Evolutionary conservation across 1,140 invertebrate species (phyloP).

Genomic region (Zaprionus capensis): DNA sequence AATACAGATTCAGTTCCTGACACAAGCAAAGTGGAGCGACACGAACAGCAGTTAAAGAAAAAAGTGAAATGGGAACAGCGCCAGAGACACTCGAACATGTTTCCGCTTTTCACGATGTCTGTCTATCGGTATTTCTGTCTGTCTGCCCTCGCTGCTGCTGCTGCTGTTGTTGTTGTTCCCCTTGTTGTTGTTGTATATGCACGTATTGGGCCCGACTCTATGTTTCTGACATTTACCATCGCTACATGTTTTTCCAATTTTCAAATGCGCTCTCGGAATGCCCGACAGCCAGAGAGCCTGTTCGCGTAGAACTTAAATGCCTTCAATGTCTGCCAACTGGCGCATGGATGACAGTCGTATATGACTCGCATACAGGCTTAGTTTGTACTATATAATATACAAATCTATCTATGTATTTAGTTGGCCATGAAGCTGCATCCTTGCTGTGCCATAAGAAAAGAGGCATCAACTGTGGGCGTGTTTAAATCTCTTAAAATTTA

Average conservation of each 20-base stretch:
- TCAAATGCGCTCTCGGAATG: slow-evolving; percentile 33
- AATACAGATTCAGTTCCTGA: slow-evolving; percentile 6
- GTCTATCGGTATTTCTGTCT: slow-evolving; percentile 7
- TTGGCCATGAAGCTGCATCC: slow-evolving; percentile 7
- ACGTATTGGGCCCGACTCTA: slow-evolving; percentile 10
- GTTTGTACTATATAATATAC: neutral
- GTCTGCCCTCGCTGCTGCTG: slow-evolving; percentile 5
- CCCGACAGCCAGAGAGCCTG: neutral
- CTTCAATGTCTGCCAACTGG: slow-evolving; percentile 28
- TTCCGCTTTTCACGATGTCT: slow-evolving; percentile 65
- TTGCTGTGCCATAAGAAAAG: neutral
- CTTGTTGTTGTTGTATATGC: slow-evolving; percentile 2
- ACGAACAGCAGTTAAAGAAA: neutral
- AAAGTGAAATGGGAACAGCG: slow-evolving; percentile 1
- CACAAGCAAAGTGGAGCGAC: slow-evolving; percentile 1
- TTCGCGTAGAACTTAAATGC: slow-evolving; percentile 43
- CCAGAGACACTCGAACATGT: slow-evolving; percentile 53
- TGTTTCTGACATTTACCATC: slow-evolving; percentile 54
- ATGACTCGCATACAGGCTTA: neutral
- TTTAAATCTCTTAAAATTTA: neutral
- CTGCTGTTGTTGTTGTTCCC: neutral
- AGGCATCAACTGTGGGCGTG: neutral
- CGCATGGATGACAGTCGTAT: slow-evolving; percentile 5
- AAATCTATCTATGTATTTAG: neutral
- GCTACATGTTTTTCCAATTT: slow-evolving; percentile 76